These are phyloP conservation scores for Drosophila merina DNA, from an alignment of 2,888 invertebrate genomes.

Conservation along the genomic window DNA sequence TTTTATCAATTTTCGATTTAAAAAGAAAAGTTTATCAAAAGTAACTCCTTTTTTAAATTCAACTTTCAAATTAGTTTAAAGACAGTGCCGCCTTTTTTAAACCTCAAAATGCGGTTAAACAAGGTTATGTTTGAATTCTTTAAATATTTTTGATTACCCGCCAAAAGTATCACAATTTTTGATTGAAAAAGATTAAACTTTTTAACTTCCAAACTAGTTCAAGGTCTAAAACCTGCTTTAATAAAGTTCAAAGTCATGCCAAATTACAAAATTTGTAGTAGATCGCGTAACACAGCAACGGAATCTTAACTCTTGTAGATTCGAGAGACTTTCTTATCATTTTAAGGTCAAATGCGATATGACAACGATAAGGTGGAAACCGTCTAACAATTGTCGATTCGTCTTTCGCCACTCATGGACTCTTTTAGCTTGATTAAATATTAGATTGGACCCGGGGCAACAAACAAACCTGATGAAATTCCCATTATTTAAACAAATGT, in stretches of 20 bases:
- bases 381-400: conserved; percentile 8
- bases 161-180: no score
- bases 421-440: conserved; percentile 69
- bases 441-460: conserved; percentile 33
- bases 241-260: conserved; percentile 47
- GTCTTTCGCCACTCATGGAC: neutral
- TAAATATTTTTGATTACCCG: no score
- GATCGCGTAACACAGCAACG: neutral
- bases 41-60: no score
- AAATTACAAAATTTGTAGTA: conserved; percentile 27
- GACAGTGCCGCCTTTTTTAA: neutral
- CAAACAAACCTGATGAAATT: conserved; percentile 53
- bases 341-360: conserved; percentile 21
- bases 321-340: conserved; percentile 8
- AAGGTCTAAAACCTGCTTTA: neutral
- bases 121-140: no score
- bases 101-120: neutral
- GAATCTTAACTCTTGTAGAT: neutral
- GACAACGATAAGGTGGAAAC: conserved; percentile 53
- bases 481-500: conserved; percentile 70
- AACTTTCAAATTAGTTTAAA: no score
- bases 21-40: no score
- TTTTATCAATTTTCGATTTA: no score
- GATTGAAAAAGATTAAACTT: no score
- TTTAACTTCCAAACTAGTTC: no score